A percentile compares a stretch with the other conserved stretches of the same genome.
These are phyloP conservation scores for Eciton burchellii DNA, from an alignment of 1,140 invertebrate species.

Conservation along the genomic window DNA sequence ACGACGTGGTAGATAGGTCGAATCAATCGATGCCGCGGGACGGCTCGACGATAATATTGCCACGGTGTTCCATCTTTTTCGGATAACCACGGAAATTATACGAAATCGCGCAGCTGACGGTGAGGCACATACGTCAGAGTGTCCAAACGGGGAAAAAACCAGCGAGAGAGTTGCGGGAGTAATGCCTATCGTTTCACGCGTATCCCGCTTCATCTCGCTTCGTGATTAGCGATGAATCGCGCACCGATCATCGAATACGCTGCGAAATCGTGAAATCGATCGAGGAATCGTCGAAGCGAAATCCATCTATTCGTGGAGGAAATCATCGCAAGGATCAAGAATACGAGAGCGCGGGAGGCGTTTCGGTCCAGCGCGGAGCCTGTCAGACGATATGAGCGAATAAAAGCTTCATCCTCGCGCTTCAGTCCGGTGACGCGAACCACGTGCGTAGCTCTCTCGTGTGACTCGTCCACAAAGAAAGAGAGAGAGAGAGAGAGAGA, in stretches of 20 bases:
- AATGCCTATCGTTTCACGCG: background rate
- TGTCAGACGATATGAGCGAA: conserved; percentile 58
- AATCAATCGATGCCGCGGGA: conserved; percentile 58
- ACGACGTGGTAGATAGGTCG: conserved; percentile 15
- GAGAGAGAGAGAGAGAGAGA: no score
- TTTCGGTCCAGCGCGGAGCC: conserved; percentile 15
- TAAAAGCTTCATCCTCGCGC: conserved; percentile 48
- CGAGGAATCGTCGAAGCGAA: background rate
- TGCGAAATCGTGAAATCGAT: background rate
- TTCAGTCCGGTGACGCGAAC: background rate
- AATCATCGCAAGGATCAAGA: background rate
- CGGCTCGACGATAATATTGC: conserved; percentile 35
- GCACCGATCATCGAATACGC: background rate
- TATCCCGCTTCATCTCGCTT: background rate
- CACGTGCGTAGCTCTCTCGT: conserved; percentile 43
- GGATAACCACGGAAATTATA: conserved; percentile 33
- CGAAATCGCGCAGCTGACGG: background rate
- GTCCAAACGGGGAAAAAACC: background rate
- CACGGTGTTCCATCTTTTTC: conserved; percentile 17
- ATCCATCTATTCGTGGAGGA: background rate
- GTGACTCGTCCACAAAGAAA: conserved; percentile 14
- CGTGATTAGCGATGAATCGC: background rate
- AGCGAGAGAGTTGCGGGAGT: background rate
- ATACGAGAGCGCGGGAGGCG: background rate
- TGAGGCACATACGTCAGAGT: background rate